Base-by-base conservation (phyloP, 1,140 invertebrate genomes). In the Microplitis demolitor region DNA sequence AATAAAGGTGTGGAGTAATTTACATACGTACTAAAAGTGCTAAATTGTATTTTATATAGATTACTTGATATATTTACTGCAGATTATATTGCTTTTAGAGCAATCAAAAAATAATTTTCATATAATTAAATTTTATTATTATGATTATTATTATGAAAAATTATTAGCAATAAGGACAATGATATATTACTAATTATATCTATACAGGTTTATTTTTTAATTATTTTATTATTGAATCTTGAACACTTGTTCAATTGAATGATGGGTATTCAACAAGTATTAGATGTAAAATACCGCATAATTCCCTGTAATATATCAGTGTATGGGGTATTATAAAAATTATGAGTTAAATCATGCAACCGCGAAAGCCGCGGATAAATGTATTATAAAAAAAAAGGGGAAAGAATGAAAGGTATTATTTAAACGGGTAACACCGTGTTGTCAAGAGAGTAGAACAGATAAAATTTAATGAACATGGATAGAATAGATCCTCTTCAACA, bases 401-500 rank as follows among this genome's bases (percentile, higher is more conserved):
- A 13, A 4, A 39, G 34, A 62, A 62, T 62, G 31, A 37, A 62
- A 35, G n/a, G 11, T 14, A 62, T 62, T 35, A 62, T 16, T n/a
- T 37, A 56, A 16, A 56, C 8, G 13, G 37, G 60, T 62, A n/a
- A 37, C 14, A 62, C 60, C 60, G 31, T 35, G 60, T 62, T 62
- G 60, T 62, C 60, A 37, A 13, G 58, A 53, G 33, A 56, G n/a
- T 63, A 37, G 35, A 14, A 8, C 9, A 56, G 33, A 56, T 37
- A 54, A 37, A 58, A 68, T 37, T 34, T 35, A 58, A 58, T 68
- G 51, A 68, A 68, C 54, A 50, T 64, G 62, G 31, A 13, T 35
- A 62, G 60, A 62, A 62, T 62, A 62, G 60, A 62, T 62, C 60
- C 60, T 62, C 39, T 45, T 45, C 39, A 64, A 50, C 62, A 45